phyloP scores from a whole-genome alignment of 1,140 invertebrate genomes.

The Tetramorium simillimum region DNA sequence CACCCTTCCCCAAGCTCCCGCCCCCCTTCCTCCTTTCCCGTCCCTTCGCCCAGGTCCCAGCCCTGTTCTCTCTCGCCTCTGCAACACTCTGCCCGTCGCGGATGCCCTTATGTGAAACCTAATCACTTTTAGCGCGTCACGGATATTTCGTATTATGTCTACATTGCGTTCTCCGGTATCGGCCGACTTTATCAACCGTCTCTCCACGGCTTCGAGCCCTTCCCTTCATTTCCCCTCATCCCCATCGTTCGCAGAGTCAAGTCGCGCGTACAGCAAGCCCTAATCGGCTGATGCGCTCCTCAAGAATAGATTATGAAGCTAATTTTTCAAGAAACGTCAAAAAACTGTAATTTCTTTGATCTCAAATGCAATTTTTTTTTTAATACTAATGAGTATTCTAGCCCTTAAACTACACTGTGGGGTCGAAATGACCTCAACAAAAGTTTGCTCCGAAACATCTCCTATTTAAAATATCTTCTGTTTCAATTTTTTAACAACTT shows the following conservation, averaged over 20 bases:
- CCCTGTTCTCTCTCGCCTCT: slow-evolving; percentile 57
- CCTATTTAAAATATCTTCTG: too few relatives aligned
- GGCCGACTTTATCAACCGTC: slow-evolving; percentile 71
- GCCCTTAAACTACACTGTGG: too few relatives aligned
- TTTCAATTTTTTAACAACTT: too few relatives aligned
- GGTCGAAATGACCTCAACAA: too few relatives aligned
- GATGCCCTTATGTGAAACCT: slow-evolving; percentile 79
- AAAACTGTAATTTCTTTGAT: slow-evolving; percentile 21
- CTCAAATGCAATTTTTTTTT: not conserved
- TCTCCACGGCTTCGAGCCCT: slow-evolving; percentile 55
- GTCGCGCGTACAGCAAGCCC: not conserved
- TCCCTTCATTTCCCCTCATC: not conserved
- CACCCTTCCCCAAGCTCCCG: slow-evolving; percentile 56
- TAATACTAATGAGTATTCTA: not conserved
- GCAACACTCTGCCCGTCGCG: slow-evolving; percentile 18
- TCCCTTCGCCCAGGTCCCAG: slow-evolving; percentile 48
- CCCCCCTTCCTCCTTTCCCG: not conserved
- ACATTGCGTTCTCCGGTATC: slow-evolving; percentile 76
- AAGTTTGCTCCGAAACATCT: too few relatives aligned
- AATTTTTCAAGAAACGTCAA: slow-evolving; percentile 2
- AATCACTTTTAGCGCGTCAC: slow-evolving; percentile 81
- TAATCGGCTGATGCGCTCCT: slow-evolving; percentile 44
- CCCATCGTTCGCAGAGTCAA: not conserved
- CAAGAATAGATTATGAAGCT: not conserved
- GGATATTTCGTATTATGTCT: slow-evolving; percentile 79